phyloP scores from a whole-genome alignment of 2,888 invertebrate genomes.

The Augochlorella aurata region DNA sequence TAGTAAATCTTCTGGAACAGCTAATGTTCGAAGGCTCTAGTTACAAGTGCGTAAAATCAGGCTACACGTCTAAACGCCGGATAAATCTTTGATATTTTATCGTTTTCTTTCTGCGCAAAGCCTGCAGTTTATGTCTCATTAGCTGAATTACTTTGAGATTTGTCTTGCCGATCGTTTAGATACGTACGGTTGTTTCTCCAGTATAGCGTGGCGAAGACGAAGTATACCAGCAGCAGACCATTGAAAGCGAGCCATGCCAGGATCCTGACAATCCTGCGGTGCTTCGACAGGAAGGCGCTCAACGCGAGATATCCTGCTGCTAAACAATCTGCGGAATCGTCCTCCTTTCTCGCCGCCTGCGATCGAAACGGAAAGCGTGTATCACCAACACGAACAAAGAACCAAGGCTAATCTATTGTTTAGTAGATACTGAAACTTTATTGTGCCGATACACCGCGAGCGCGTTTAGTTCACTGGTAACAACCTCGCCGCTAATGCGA shows the following conservation, averaged over 20 bases:
- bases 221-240: constrained; percentile 68
- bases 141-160: too few relatives aligned
- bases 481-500: neutral
- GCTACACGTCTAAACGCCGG: too few relatives aligned
- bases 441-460: neutral
- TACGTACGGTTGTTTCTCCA: constrained; percentile 71
- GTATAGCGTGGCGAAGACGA: constrained; percentile 73
- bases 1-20: neutral
- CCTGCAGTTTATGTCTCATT: too few relatives aligned
- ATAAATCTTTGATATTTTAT: too few relatives aligned
- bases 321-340: constrained; percentile 42
- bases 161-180: too few relatives aligned
- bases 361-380: neutral
- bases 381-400: neutral
- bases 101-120: too few relatives aligned
- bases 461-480: neutral
- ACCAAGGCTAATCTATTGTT: neutral
- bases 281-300: constrained; percentile 55
- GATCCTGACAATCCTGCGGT: constrained; percentile 55
- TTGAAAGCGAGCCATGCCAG: constrained; percentile 65
- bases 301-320: constrained; percentile 36
- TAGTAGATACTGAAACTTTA: neutral
- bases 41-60: too few relatives aligned
- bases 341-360: constrained; percentile 2
- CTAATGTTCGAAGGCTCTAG: too few relatives aligned